Evolutionary conservation across 2,888 invertebrate species (phyloP).

Genomic region (Dendrolimus houi): DNA sequence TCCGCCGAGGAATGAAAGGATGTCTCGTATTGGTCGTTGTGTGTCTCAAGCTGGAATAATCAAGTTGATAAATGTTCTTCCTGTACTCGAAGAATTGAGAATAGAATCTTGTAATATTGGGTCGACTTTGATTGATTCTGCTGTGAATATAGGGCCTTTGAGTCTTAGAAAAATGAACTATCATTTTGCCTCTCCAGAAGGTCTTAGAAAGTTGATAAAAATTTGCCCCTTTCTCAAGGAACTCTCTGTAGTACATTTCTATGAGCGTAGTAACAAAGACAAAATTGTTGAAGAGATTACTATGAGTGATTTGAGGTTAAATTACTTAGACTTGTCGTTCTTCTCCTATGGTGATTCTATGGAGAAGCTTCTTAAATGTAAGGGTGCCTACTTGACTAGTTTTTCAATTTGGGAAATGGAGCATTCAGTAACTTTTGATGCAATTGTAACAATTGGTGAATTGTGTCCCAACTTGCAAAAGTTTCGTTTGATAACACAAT

Average conservation of each 20-base stretch:
- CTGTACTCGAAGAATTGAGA: conserved; percentile 56
- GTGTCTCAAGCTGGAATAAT: conserved; percentile 65
- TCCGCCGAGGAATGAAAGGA: conserved; percentile 60
- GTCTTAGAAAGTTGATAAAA: conserved; percentile 54
- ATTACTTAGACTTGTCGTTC: conserved; percentile 58
- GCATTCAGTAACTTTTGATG: conserved; percentile 52
- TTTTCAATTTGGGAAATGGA: conserved; percentile 68
- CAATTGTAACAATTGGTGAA: conserved; percentile 48
- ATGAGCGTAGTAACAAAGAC: conserved; percentile 53
- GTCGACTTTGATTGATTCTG: conserved; percentile 56
- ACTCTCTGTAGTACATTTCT: conserved; percentile 61
- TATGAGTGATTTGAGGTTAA: conserved; percentile 47
- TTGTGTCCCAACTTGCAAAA: conserved; percentile 58
- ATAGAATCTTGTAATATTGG: conserved; percentile 72
- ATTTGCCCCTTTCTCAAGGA: conserved; percentile 62
- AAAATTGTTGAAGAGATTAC: conserved; percentile 57
- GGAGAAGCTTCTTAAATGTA: conserved; percentile 47
- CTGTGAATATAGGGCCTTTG: conserved; percentile 49
- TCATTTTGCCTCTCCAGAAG: conserved; percentile 62
- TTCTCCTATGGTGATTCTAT: conserved; percentile 59
- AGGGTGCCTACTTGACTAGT: conserved; percentile 60
- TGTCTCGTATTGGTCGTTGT: conserved; percentile 57
- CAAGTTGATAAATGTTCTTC: conserved; percentile 52
- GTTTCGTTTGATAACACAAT: conserved; percentile 62
- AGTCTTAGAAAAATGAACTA: conserved; percentile 62